Evolutionary conservation across 2,113 vertebrate genomes (phyloP), one percentile per base, ranked within the genome.

Genomic region (Pionites leucogaster): DNA sequence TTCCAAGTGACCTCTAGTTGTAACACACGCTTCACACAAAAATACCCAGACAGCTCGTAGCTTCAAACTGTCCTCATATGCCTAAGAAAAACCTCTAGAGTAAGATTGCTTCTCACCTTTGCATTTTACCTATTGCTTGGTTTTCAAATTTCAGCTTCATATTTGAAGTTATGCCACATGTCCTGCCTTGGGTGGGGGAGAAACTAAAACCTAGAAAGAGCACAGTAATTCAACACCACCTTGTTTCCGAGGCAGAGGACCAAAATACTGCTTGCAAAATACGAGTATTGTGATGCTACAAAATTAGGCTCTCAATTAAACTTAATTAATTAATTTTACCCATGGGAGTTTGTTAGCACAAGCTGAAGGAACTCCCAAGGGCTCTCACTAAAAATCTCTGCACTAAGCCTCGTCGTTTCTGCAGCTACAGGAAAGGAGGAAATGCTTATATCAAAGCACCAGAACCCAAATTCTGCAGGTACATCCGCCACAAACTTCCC

Each of bases 381-480:
- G 93, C 74, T 84, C 83, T 82, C 91, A 15, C 39, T 62, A 33
- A 88, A 77, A 68, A 5, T 69, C 82, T 70, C 52, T 5, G 52
- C 44, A 8, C 57, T 28, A 23, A 74, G 37, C 53, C 37, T 63
- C 0, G 0, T 18, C 1, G 2, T 7, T 78, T 50, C 69, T 53
- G 52, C 57, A 23, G 55, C 55, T 59, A 74, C 20, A 50, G 25
- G 75, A 79, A 65, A 8, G 20, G 53, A 20, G 1, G 20, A 46
- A 60, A 46, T 0, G 0, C 25, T 35, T 41, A 17, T 13, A 52
- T 44, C 37, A 1, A 59, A 53, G 62, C 3, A 77, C 17, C 53
- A 89, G 74, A 86, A 79, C 74, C 83, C 88, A n/a, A 77, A 74
- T 91, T 70, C 91, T 95, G 92, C 96, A 91, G 67, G 79, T 49